Evolutionary conservation across 2,888 invertebrate species (phyloP), one percentile per base, ranked within the genome.

Genomic region (Druceiella hillmani): DNA sequence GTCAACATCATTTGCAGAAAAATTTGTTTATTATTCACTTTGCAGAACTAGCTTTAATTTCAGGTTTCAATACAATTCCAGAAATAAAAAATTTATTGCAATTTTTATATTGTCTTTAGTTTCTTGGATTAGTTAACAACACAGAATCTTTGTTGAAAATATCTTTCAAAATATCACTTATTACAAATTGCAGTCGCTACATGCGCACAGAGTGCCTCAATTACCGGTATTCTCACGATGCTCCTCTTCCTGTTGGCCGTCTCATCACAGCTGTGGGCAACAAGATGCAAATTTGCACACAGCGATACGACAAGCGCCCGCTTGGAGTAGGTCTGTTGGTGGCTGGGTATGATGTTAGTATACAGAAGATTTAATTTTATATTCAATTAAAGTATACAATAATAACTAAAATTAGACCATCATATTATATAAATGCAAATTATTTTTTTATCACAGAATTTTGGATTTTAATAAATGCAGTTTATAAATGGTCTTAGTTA

Each of bases 251-350:
- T 0, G 79, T 97, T 0, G 83, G 86, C 15, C 78, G 95, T 32
- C 73, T 98, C 12, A 92, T 97, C 38, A 67, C 79, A 5, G 75
- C 83, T 47, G 75, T 97, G 41, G 95, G 95, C 26, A 91, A 91
- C 65, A 95, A 95, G 69, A 92, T 97, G 85, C 98, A 70, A 53
- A 79, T 86, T n/a, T 95, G 94, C 45, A 99, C 99, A 1, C 99
- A 99, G 66, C 78, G 95, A 44, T 99, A 99, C 54, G 98, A 98
- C 56, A 83, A 95, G 54, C 76, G 99, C 39, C 99, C 99, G 0
- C 93, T 93, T 53, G 99, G 99, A 25, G 98, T 99, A 11, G 99
- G 99, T 2, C 71, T 99, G n/a, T 70, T 99, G 13, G 88, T 99
- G 3, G 93, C 91, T 53, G 99, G 98, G 20, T 95, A 87, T 66